Base-by-base conservation (phyloP, 2,113 vertebrate genomes). In the Grammomys dolichurus region DNA sequence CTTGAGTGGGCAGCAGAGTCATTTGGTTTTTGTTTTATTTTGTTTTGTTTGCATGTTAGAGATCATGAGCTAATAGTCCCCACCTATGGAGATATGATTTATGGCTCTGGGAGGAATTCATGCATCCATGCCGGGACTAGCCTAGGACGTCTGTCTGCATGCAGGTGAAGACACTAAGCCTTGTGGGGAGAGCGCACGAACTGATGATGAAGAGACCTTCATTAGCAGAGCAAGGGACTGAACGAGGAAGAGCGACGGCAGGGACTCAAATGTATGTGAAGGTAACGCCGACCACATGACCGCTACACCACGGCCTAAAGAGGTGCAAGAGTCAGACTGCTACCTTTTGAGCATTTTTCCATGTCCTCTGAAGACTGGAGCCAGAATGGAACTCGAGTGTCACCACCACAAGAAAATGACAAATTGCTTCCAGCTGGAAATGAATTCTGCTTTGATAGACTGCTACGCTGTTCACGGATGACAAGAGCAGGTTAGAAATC, bases 321-420 rank as follows among this genome's bases (percentile, higher is more conserved):
- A 7, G 51, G n/a, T 43, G 3, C 51, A 51, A 19, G 58, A 65
- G 93, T 75, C 16, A 20, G 65, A 58, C 76, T 46, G 75, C 51
- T 97, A 99, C 99, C 99, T 99, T 99, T 99, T 70, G 99, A 99
- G 98, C 99, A 99, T 96, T 99, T 99, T 96, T 99, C 99, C 99
- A 99, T 99, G 97, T 99, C 99, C 16, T 99, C 99, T 63, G 99
- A 99, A 92, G 99, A 99, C 98, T 99, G 99, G 4, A 99, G 98
- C 99, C 99, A 99, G 72, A 99, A 98, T 0, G 99, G 98, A 80
- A 99, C 98, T 93, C 99, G 99, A 51, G 98, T 98, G 96, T 99
- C 99, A 72, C 98, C 99, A 97, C 97, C 98, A 97, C 99, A 99
- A 97, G 98, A 98, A 91, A 98, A 98, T 2, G 99, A 98, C 69